phyloP scores from a whole-genome alignment of 2,888 invertebrate genomes.

The Oxyscelio sp. region DNA sequence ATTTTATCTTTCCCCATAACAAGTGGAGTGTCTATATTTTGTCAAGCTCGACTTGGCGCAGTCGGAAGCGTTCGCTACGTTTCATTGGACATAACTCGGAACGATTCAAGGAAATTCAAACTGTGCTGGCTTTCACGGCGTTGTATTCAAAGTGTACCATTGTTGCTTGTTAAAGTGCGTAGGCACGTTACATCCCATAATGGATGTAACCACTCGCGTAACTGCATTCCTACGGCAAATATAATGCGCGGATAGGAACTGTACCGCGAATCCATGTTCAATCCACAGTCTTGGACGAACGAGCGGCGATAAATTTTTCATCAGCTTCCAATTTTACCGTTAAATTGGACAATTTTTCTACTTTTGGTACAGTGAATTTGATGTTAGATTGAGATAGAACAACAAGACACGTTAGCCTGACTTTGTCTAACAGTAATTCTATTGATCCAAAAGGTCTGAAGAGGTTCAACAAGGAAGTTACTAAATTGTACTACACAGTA shows the following conservation, averaged over 20 bases:
- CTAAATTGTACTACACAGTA: no score
- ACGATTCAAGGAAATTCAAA: slow-evolving; percentile 68
- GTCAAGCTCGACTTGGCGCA: slow-evolving; percentile 61
- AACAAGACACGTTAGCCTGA: no score
- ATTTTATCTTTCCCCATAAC: background rate
- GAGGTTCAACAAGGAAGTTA: no score
- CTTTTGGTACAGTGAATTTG: background rate
- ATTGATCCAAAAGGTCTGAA: no score
- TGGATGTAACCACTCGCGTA: slow-evolving; percentile 76
- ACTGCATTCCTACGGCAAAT: slow-evolving; percentile 73
- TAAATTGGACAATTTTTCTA: slow-evolving; percentile 8
- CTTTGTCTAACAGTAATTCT: no score
- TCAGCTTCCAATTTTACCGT: slow-evolving; percentile 33
- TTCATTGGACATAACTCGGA: slow-evolving; percentile 67
- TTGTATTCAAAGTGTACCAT: slow-evolving; percentile 73
- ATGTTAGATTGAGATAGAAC: background rate
- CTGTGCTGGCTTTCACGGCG: slow-evolving; percentile 64
- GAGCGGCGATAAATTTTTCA: slow-evolving; percentile 27
- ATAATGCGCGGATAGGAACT: slow-evolving; percentile 58
- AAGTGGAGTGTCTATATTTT: slow-evolving; percentile 50
- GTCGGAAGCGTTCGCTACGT: slow-evolving; percentile 61
- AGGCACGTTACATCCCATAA: slow-evolving; percentile 74
- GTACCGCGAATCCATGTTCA: slow-evolving; percentile 29
- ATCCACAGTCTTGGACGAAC: slow-evolving; percentile 24
- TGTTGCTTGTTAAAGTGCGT: slow-evolving; percentile 75